phyloP scores from a whole-genome alignment of 2,888 invertebrate genomes.

The Trichopoda pennipes region DNA sequence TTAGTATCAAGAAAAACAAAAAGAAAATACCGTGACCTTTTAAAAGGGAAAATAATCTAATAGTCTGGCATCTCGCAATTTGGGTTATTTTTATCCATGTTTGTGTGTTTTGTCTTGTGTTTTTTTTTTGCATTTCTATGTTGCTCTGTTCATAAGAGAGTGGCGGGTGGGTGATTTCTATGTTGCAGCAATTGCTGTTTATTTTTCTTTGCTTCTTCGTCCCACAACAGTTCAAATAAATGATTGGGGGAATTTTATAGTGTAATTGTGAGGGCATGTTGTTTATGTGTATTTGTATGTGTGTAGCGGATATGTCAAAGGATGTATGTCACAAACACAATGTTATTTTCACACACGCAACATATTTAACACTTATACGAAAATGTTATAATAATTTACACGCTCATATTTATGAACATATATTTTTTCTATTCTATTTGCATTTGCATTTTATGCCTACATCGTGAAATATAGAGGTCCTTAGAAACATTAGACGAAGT shows the following conservation, averaged over 20 bases:
- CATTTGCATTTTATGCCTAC: constrained; percentile 53
- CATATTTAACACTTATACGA: constrained; percentile 50
- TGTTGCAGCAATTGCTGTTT: constrained; percentile 51
- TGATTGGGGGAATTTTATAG: constrained; percentile 70
- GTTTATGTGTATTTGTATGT: background rate
- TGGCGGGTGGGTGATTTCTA: constrained; percentile 63
- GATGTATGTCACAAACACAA: constrained; percentile 68
- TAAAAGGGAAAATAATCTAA: background rate
- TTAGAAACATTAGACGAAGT: constrained; percentile 59
- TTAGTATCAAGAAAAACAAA: background rate
- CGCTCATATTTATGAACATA: constrained; percentile 1
- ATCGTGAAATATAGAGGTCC: constrained; percentile 54
- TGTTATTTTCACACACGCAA: constrained; percentile 59
- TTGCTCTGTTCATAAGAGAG: constrained; percentile 39
- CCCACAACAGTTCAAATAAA: constrained; percentile 51
- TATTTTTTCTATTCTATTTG: constrained; percentile 6
- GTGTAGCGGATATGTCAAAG: constrained; percentile 68
- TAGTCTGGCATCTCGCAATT: constrained; percentile 38
- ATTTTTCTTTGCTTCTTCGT: constrained; percentile 26
- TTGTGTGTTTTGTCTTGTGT: constrained; percentile 14
- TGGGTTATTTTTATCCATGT: constrained; percentile 32
- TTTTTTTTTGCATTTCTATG: constrained; percentile 1
- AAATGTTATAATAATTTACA: background rate
- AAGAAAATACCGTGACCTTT: background rate
- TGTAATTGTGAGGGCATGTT: constrained; percentile 31